Base-by-base conservation (phyloP, 2,888 invertebrate genomes). In the Euplagia quadripunctaria region DNA sequence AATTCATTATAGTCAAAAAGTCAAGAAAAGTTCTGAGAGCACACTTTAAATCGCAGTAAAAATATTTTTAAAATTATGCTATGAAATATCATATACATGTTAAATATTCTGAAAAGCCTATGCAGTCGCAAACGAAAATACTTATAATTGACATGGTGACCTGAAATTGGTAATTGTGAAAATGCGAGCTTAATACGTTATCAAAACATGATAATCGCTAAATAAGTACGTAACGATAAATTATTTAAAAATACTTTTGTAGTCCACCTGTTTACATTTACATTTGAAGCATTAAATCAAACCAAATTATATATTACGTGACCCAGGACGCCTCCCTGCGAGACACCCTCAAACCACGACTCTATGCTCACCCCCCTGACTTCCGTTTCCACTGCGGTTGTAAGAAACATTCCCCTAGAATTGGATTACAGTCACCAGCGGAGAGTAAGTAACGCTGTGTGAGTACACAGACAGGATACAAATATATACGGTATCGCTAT, bases 391-490 rank as follows among this genome's bases (percentile, higher is more conserved):
- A 89, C 82, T 88, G 90, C 87, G 90, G 90, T 90, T 86, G 88
- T 88, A 89, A 90, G 89, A 90, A 91, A 89, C 90, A 91, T 92
- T 91, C 87, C 86, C 86, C 85, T 80, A 85, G 88, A 88, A 92
- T 93, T 92, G 89, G 88, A 92, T 92, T 92, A 91, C 91, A 87
- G 88, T 88, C 85, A 73, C 83, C 81, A 79, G 76, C 73, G 79
- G 68, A 79, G 79, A 76, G 76, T 64, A 74, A 64, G 58, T 68
- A 65, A 41, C 73, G 67, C 76, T 70, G 73, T 72, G 71, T 71
- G 69, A 71, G 68, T 78, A 64, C 70, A 68, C 31, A 74, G 58
- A 49, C 65, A 66, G 16, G 20, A 43, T 49, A 46, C 11, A 31
- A 1, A 49, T 49, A 42, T 66, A 20, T 67, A 61, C 12, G 68